Evolutionary conservation across 53 echinoderm and acorn worm species (phyloP).

Genomic region (Holothuria leucospilota): DNA sequence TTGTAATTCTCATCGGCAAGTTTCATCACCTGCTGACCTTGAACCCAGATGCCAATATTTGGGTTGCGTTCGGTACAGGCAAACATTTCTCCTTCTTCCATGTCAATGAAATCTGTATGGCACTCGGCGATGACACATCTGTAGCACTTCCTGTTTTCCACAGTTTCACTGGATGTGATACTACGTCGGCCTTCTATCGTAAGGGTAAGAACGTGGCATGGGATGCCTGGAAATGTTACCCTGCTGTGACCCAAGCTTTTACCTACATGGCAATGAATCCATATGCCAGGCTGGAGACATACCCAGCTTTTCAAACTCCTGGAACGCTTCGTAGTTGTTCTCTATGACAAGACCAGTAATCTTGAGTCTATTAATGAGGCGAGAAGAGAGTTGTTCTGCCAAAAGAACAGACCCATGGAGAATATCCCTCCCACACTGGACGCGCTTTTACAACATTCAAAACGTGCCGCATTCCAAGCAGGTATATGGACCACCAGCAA

Average conservation of each 20-base stretch:
- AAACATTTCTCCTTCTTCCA: not conserved
- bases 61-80: slow-evolving; percentile 40
- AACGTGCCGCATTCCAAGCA: slow-evolving; percentile 9
- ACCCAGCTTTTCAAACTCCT: slow-evolving; percentile 40
- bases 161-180: slow-evolving; percentile 59
- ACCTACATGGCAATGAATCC: slow-evolving; percentile 43
- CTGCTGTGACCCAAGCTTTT: slow-evolving; percentile 36
- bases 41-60: slow-evolving; percentile 19
- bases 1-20: slow-evolving; percentile 40
- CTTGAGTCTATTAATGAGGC: slow-evolving; percentile 21
- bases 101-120: slow-evolving; percentile 33
- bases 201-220: slow-evolving; percentile 43
- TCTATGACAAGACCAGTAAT: slow-evolving; percentile 47
- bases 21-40: slow-evolving; percentile 27
- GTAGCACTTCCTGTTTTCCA: slow-evolving; percentile 56
- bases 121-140: slow-evolving; percentile 9
- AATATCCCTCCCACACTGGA: slow-evolving; percentile 48
- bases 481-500: not conserved
- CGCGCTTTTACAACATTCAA: slow-evolving; percentile 40
- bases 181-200: not conserved
- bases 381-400: slow-evolving; percentile 54
- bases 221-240: slow-evolving; percentile 32
- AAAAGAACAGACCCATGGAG: slow-evolving; percentile 40
- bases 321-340: slow-evolving; percentile 37
- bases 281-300: slow-evolving; percentile 33